Percentiles rank a stretch among this genome's conserved stretches.
phyloP scores from a whole-genome alignment of 2,888 invertebrate species.

The Tenthredo notha region DNA sequence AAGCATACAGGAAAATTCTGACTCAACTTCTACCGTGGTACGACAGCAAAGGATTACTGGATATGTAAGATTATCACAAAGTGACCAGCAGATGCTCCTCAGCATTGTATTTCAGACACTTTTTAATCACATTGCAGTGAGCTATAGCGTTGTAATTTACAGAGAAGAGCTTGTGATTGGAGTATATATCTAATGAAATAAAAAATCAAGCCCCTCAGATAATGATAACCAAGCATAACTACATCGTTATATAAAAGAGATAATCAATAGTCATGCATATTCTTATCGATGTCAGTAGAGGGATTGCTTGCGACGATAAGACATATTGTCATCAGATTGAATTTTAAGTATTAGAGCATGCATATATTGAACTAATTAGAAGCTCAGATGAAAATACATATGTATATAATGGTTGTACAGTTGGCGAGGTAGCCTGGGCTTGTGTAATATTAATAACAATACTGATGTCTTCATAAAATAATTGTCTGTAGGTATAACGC shows the following conservation, averaged over 20 bases:
- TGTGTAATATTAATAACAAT: no score
- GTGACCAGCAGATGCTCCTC: background rate
- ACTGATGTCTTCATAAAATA: no score
- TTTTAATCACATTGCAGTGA: background rate
- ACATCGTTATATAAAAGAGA: background rate
- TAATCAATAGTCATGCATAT: background rate
- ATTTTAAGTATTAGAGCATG: no score
- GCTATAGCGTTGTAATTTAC: background rate
- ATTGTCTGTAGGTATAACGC: no score
- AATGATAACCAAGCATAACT: background rate
- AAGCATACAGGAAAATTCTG: conserved; percentile 63
- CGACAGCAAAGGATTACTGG: conserved; percentile 67
- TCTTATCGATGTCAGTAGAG: background rate
- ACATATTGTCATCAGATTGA: no score
- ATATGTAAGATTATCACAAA: conserved; percentile 56
- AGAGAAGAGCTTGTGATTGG: background rate
- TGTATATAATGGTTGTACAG: no score
- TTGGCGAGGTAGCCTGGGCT: no score
- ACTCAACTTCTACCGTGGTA: conserved; percentile 65
- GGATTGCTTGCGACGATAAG: background rate
- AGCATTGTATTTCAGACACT: background rate
- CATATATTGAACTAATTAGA: no score
- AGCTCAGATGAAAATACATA: no score
- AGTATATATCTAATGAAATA: background rate
- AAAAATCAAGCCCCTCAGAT: background rate